Base-by-base conservation (phyloP, 2,888 invertebrate genomes). In the Netelia virgata region DNA sequence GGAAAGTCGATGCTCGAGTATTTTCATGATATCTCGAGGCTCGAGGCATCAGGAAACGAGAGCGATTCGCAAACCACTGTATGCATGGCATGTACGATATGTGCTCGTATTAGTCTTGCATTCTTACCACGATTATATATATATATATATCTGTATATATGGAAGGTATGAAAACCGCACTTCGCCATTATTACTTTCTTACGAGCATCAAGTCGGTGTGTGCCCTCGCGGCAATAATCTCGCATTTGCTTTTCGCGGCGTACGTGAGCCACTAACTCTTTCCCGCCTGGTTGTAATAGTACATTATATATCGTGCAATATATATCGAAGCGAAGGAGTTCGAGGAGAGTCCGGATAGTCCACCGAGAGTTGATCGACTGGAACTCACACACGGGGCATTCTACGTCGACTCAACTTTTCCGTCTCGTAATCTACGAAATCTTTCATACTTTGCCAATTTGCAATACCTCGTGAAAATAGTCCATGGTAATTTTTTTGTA, bases 1-100 rank as follows among this genome's bases (percentile, higher is more conserved):
- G 79, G 57, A 79, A 80, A 83, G 50, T 70, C 70, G 57, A 75
- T 59, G 50, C 18, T 53, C 75, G 75, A 79, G 72, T 72, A 83
- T 80, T 83, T 76, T 63, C 43, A 47, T 53, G 79, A 36, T 36
- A 77, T 57, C 47, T 66, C 75, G 43, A 18, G 11, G 68, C 69
- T 77, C 36, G 66, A 61, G 75, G 83, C 83, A 59, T 61, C 72
- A 41, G 50, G 59, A 57, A 23, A 57, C 20, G 61, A 41, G 57
- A 75, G 18, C 57, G 70, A 61, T 79, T 59, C 79, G 74, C 23
- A 23, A 57, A 75, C 10, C 20, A 23, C 0, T 55, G 66, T 59
- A 18, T 41, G 36, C 59, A 23, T 68, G 28, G 43, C 69, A 59
- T 68, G 63, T 76, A 59, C 69, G 53, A 75, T 76, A 73, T 63